Conservation (phyloP, 2,113 vertebrate species). For the Bos indicus region DNA sequence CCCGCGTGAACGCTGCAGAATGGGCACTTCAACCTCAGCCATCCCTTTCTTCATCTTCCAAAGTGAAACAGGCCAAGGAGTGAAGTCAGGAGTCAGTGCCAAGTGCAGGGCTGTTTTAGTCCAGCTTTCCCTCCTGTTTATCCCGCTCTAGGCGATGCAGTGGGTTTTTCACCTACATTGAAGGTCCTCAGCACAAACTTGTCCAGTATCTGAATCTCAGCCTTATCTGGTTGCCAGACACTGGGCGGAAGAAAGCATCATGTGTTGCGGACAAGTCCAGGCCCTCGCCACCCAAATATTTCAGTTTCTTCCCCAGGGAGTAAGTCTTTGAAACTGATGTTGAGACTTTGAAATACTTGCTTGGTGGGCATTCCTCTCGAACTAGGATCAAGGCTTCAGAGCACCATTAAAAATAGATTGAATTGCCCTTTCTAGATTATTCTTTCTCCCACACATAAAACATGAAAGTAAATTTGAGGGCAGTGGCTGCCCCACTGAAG, state of each 20-base stretch:
- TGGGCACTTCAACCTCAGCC: background rate
- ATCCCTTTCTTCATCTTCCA: background rate
- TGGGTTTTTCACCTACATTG: accelerated
- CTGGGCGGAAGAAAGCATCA: background rate
- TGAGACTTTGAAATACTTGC: background rate
- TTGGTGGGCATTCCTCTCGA: background rate
- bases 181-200: background rate
- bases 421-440: background rate
- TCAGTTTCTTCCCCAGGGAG: background rate
- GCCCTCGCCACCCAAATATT: background rate
- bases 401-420: background rate
- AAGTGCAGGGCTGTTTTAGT: too few species aligned
- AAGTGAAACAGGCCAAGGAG: background rate
- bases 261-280: background rate
- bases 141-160: background rate
- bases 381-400: background rate
- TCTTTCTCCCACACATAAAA: background rate
- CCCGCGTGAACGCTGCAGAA: background rate
- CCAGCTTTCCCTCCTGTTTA: background rate
- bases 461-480: background rate
- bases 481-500: background rate
- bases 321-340: background rate
- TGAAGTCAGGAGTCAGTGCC: background rate
- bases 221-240: background rate
- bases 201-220: background rate